Evolutionary conservation across 1,140 invertebrate genomes (phyloP).

Genomic region (Wasmannia auropunctata): DNA sequence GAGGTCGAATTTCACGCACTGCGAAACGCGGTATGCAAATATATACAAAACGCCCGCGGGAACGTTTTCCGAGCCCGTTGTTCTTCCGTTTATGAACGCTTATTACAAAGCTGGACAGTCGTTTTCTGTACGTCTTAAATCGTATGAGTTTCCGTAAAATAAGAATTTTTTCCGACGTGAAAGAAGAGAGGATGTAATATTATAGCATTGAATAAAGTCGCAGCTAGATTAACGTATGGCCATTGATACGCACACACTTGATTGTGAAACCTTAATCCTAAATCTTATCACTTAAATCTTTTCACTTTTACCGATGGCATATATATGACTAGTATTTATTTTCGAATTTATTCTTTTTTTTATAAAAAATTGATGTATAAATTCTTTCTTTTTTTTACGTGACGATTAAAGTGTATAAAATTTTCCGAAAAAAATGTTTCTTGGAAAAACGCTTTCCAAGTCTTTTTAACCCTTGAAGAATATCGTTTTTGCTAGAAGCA

Average conservation of each 20-base stretch:
- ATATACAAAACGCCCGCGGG: constrained; percentile 73
- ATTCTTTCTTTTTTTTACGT: background rate
- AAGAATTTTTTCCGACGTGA: background rate
- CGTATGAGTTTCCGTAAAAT: background rate
- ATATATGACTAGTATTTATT: too few relatives aligned
- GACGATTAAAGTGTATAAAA: background rate
- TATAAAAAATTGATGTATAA: background rate
- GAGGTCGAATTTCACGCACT: constrained; percentile 73
- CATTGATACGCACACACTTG: background rate
- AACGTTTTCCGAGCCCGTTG: constrained; percentile 66
- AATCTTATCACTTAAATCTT: background rate
- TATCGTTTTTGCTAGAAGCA: constrained; percentile 12
- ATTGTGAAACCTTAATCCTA: background rate
- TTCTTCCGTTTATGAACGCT: constrained; percentile 60
- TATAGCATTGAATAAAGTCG: background rate
- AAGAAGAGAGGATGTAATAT: background rate
- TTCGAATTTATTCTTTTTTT: background rate
- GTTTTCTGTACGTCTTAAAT: background rate
- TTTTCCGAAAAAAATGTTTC: constrained; percentile 12
- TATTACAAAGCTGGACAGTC: constrained; percentile 4
- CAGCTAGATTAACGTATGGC: background rate
- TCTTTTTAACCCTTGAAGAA: constrained; percentile 25
- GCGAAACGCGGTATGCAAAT: constrained; percentile 75
- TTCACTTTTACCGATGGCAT: too few relatives aligned
- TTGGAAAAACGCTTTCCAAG: background rate